Evolutionary conservation across 2,113 vertebrate species (phyloP), one percentile per base, ranked within the genome.

Genomic region (Hippocampus barbouri): DNA sequence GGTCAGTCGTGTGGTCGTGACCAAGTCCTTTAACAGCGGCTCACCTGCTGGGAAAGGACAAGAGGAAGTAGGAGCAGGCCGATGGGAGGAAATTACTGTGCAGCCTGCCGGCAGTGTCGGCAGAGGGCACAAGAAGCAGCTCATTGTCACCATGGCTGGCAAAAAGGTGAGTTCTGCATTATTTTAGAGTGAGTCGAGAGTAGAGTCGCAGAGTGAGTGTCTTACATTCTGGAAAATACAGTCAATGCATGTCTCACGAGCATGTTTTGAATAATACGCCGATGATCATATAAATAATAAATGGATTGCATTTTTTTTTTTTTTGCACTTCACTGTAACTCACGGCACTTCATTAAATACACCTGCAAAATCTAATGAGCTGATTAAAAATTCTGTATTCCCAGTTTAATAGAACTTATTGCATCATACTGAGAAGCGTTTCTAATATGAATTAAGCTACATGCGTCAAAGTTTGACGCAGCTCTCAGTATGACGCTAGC

Each of bases 1-100:
- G 97, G 96, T 94, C 72, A 94, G 93, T 84, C 94, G 97, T 34
- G 88, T 97, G 38, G 97, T 98, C 80, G 93, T 92, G 8, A 94
- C 92, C 63, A 95, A 94, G 77, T 84, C 91, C 66, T 77, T 69
- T 20, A 91, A 71, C 54, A 75, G 85, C 15, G 80, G 83, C 53
- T 73, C 88, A 71, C 65, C 78, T 53, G 0, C 80, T 61, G 78
- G 69, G 30, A 81, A 83, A 73, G 86, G 86, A 82, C 84, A 77
- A 83, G 20, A 80, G 65, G 88, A 87, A 54, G 73, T 75, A 0
- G 92, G 90, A 68, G 63, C 78, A 12, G 89, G 87, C 53, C 68
- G 30, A 38, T 90, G 87, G 11, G 92, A 68, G 21, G 89, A 93
- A 2, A 88, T 88, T 10, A 82, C 89, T 2, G 72, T 38, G 1